Percentiles rank a stretch among this genome's conserved stretches.
These are phyloP conservation scores for Acrobasis suavella DNA, from an alignment of 2,888 invertebrate genomes.

Conservation along the genomic window DNA sequence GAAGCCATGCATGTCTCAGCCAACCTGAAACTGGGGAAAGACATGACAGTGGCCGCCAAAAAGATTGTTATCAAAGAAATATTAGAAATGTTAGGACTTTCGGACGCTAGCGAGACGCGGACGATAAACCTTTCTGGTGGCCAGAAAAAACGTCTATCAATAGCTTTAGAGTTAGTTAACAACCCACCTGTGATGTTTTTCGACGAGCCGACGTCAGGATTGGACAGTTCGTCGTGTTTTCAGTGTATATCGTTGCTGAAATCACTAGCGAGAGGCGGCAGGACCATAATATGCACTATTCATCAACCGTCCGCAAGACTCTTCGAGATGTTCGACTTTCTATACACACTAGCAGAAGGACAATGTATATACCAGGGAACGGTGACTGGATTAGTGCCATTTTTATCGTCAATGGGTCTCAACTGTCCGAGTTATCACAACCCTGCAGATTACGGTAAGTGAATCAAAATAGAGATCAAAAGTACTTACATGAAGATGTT, in stretches of 20 bases:
- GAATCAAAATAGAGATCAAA: not conserved
- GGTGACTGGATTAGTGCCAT: constrained; percentile 92
- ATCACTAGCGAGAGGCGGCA: constrained; percentile 91
- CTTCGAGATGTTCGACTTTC: constrained; percentile 97
- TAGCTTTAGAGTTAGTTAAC: constrained; percentile 95
- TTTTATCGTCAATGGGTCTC: constrained; percentile 91
- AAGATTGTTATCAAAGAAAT: constrained; percentile 93
- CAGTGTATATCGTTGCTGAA: constrained; percentile 95
- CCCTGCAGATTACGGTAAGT: constrained; percentile 95
- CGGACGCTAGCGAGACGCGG: constrained; percentile 90
- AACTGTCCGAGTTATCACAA: constrained; percentile 98
- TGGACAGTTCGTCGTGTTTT: constrained; percentile 97
- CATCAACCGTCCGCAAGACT: constrained; percentile 97
- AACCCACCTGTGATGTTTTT: constrained; percentile 99
- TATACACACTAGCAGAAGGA: constrained; percentile 95
- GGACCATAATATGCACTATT: constrained; percentile 97
- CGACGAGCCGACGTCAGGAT: constrained; percentile 96
- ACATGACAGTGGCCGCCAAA: constrained; percentile 87
- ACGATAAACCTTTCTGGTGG: constrained; percentile 94
- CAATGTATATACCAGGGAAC: constrained; percentile 96
- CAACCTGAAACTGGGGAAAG: constrained; percentile 94
- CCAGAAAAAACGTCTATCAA: constrained; percentile 94
- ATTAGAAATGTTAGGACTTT: constrained; percentile 91
- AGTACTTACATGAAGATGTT: constrained; percentile 40
- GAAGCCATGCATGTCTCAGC: constrained; percentile 98